Evolutionary conservation across 2,888 invertebrate genomes (phyloP).

Genomic region (Lithosia quadra): DNA sequence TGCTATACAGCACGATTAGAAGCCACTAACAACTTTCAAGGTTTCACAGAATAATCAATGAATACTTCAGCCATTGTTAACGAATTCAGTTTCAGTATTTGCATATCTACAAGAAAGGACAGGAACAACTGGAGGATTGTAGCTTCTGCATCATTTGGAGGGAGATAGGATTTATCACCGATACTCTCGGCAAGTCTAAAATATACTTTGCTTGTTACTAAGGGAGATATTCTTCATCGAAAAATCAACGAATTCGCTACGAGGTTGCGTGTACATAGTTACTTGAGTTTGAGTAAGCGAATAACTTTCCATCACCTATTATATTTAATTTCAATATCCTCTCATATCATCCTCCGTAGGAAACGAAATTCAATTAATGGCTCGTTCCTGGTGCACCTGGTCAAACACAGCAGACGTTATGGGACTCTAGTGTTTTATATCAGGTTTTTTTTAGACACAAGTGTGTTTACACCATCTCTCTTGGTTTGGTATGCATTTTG

Average conservation of each 20-base stretch:
- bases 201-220: not conserved
- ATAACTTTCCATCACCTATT: not conserved
- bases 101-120: not conserved
- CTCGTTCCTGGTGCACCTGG: not conserved
- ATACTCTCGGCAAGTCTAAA: not conserved
- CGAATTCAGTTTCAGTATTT: not conserved
- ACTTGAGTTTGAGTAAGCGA: not conserved
- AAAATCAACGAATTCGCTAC: too few species aligned
- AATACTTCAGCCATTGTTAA: not conserved
- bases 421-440: not conserved
- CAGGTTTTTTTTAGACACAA: not conserved
- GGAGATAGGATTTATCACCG: not conserved
- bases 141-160: not conserved
- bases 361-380: not conserved
- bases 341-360: not conserved
- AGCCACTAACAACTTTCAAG: constrained; percentile 33
- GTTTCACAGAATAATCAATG: constrained; percentile 6
- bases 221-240: not conserved
- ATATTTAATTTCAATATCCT: too few species aligned
- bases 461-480: not conserved
- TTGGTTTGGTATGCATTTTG: not conserved
- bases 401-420: not conserved
- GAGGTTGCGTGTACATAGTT: not conserved
- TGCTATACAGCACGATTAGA: constrained; percentile 26
- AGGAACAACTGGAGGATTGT: not conserved